Base-by-base conservation (phyloP, 1,140 invertebrate genomes). In the Lucilia cuprina region DNA sequence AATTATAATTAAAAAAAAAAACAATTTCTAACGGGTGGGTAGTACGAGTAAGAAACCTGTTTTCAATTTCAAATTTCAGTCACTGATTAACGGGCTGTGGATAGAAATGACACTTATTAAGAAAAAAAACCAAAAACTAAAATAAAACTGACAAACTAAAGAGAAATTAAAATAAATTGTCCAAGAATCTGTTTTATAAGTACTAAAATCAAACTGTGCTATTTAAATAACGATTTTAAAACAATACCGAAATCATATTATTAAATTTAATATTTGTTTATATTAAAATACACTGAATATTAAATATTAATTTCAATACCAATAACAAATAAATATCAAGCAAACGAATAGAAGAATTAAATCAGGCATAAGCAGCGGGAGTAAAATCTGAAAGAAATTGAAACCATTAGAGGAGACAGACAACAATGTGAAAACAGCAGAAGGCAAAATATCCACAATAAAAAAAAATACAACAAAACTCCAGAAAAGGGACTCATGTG, bases 1-100 rank as follows among this genome's bases (percentile, higher is more conserved):
- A 80, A 80, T 80, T 80, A 80, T 80, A 80, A 49, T 80, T 80
- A 78, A 35, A 60, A 41, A 41, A 41, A 8, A 60, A 21, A 30
- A 30, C 25, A 30, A 30, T 30, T 30, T 70, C 21, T 19, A 70
- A 25, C 65, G 65, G 65, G 65, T 70, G 19, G 19, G 19, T 70
- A 70, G n/a, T 60, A 60, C 25, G 14, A 75, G 25, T 47, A 17
- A 25, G n/a, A 47, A 80, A 80, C 77, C 77, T 80, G 77, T 80
- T 80, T 80, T n/a, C 14, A 19, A 70, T 70, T 70, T 65, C n/a
- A 49, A 30, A 49, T 49, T 12, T 55, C 19, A 70, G 65, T 70
- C 19, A 21, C 19, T 70, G 65, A 70, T 70, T 70, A 70, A 70
- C 65, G 19, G 65, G 9, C 10, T 70, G n/a, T 70, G 65, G 10